Evolutionary conservation across 2,888 invertebrate genomes (phyloP).

Genomic region (Bombylius discolor): DNA sequence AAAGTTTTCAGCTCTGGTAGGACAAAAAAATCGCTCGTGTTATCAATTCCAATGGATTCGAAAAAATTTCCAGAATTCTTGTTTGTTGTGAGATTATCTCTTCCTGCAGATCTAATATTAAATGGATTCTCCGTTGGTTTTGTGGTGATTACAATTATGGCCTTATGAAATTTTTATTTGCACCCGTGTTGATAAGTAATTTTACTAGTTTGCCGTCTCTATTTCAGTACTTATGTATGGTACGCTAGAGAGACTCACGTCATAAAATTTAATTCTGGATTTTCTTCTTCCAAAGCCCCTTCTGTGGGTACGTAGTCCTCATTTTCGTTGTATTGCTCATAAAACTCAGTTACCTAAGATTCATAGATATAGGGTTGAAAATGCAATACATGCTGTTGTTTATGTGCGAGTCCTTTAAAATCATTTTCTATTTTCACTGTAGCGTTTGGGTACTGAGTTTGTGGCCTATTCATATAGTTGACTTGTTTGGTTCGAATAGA

Average conservation of each 20-base stretch:
- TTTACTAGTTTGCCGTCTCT: neutral
- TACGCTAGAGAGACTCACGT: conserved; percentile 5
- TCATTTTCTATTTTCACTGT: too few relatives aligned
- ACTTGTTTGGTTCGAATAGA: conserved; percentile 1
- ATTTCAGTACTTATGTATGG: neutral
- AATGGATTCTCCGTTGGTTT: too few relatives aligned
- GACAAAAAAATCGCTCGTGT: too few relatives aligned
- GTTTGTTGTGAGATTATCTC: too few relatives aligned
- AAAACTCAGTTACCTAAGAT: neutral
- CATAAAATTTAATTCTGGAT: conserved; percentile 2
- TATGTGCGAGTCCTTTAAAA: too few relatives aligned
- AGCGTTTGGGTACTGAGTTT: neutral
- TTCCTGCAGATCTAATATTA: too few relatives aligned
- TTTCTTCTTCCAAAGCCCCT: neutral
- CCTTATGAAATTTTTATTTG: conserved; percentile 5
- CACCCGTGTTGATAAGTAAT: conserved; percentile 2
- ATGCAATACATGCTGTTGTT: too few relatives aligned
- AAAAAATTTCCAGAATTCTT: too few relatives aligned
- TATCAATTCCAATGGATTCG: too few relatives aligned
- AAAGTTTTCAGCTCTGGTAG: too few relatives aligned
- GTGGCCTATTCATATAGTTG: conserved; percentile 3
- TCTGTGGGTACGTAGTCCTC: neutral
- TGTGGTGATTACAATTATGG: too few relatives aligned
- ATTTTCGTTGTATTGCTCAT: neutral
- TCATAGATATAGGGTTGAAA: too few relatives aligned